A percentile compares a stretch with the other conserved stretches of the same genome.
Conservation (phyloP, 1,140 invertebrate genomes). For the Zaprionus lachaisei region DNA sequence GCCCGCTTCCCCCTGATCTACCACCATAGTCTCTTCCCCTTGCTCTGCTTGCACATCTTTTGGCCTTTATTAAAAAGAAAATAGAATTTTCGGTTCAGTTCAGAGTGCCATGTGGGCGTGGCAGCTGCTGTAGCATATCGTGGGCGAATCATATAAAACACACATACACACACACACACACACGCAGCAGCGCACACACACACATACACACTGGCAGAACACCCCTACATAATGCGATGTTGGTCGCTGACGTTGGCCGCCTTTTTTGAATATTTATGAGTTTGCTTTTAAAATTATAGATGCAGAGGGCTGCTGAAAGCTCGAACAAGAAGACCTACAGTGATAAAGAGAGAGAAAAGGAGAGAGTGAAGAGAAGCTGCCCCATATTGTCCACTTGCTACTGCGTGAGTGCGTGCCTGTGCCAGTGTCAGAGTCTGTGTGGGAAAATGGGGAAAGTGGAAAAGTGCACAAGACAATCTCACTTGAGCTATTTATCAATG, state of each 20-base stretch:
- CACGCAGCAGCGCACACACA: constrained; percentile 13
- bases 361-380: neutral
- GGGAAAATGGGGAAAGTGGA: neutral
- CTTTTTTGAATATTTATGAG: constrained; percentile 82
- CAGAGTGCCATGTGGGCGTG: constrained; percentile 63
- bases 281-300: constrained; percentile 82
- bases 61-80: constrained; percentile 77
- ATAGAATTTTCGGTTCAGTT: constrained; percentile 68
- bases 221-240: constrained; percentile 42
- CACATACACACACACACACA: constrained; percentile 31
- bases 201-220: constrained; percentile 35
- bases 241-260: constrained; percentile 54
- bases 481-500: constrained; percentile 56
- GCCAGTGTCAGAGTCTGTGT: constrained; percentile 4
- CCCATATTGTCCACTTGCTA: constrained; percentile 47
- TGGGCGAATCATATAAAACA: constrained; percentile 61
- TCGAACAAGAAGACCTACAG: constrained; percentile 11
- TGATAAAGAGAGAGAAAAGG: neutral
- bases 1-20: too few species aligned
- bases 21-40: neutral
- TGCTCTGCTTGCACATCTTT: constrained; percentile 35
- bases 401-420: constrained; percentile 36
- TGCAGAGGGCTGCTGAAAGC: constrained; percentile 56
- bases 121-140: constrained; percentile 28
- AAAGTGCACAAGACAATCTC: constrained; percentile 55